These are phyloP conservation scores for Antigone vipio DNA, from an alignment of 2,113 vertebrate genomes.

Conservation along the genomic window DNA sequence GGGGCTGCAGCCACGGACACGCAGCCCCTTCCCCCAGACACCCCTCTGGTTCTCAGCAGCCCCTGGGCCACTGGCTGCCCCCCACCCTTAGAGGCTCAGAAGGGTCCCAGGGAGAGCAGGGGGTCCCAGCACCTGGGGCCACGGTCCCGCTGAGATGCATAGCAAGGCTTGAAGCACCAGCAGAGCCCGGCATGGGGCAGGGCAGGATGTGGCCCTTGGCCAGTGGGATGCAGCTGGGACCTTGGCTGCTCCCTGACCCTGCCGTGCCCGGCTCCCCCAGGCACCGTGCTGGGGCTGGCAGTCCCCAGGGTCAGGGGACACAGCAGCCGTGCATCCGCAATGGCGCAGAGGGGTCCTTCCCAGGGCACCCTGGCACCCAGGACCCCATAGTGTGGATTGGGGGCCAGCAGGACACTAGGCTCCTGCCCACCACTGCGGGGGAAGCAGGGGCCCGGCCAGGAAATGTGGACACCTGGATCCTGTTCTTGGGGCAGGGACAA, in stretches of 20 bases:
- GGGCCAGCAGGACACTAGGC: neutral
- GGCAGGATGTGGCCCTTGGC: neutral
- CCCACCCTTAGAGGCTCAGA: too few relatives aligned
- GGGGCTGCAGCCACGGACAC: accelerated
- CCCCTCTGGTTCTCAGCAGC: accelerated
- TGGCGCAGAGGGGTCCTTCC: neutral
- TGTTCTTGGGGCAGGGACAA: slow-evolving; percentile 4
- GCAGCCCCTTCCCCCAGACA: neutral
- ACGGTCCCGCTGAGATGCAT: accelerated
- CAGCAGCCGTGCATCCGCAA: accelerated
- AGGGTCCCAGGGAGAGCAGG: neutral
- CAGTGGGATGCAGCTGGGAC: neutral
- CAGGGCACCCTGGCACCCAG: neutral
- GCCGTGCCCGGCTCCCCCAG: neutral
- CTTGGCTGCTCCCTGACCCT: neutral
- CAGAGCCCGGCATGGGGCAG: neutral
- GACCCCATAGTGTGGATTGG: neutral
- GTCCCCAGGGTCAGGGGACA: neutral
- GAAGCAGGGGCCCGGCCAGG: neutral
- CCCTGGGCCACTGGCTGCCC: neutral
- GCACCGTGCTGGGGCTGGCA: neutral
- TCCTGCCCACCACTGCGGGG: neutral
- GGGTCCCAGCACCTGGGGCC: too few relatives aligned
- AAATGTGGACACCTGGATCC: slow-evolving; percentile 34
- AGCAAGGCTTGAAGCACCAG: neutral